Evolutionary conservation across 2,113 vertebrate genomes (phyloP).

Genomic region (Plecturocebus donacophilus): DNA sequence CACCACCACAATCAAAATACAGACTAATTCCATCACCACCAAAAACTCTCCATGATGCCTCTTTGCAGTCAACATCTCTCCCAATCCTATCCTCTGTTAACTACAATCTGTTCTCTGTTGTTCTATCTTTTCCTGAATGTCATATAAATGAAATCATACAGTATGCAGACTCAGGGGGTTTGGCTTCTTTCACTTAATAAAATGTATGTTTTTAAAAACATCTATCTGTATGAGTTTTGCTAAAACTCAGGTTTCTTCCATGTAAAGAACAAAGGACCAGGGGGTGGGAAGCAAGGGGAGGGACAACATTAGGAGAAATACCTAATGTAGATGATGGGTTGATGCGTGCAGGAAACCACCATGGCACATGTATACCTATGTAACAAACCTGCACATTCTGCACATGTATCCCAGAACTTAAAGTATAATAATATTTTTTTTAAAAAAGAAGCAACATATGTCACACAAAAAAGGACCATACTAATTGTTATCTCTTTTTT

Average conservation of each 20-base stretch:
- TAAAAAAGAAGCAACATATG: neutral
- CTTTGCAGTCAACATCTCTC: neutral
- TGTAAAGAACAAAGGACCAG: constrained; percentile 17
- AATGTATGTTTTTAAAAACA: constrained; percentile 8
- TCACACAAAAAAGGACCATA: neutral
- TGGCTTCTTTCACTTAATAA: constrained; percentile 23
- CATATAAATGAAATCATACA: constrained; percentile 29
- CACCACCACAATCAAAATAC: neutral
- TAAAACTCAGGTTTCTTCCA: constrained; percentile 18
- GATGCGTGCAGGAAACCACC: too few relatives aligned
- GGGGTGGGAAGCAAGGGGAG: too few relatives aligned
- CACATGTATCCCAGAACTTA: neutral
- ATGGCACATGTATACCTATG: too few relatives aligned
- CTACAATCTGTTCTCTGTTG: neutral
- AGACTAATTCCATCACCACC: neutral
- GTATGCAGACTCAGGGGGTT: neutral
- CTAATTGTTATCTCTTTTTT: neutral
- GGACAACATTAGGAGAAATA: too few relatives aligned
- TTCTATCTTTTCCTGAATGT: constrained; percentile 37
- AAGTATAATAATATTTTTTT: neutral
- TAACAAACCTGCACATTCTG: too few relatives aligned
- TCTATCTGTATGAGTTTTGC: neutral
- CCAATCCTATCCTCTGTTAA: neutral
- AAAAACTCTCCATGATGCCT: neutral
- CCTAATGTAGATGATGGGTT: too few relatives aligned